These are phyloP conservation scores for Meriones psammophilus DNA, from an alignment of 2,797 vertebrate species.

Conservation along the genomic window DNA sequence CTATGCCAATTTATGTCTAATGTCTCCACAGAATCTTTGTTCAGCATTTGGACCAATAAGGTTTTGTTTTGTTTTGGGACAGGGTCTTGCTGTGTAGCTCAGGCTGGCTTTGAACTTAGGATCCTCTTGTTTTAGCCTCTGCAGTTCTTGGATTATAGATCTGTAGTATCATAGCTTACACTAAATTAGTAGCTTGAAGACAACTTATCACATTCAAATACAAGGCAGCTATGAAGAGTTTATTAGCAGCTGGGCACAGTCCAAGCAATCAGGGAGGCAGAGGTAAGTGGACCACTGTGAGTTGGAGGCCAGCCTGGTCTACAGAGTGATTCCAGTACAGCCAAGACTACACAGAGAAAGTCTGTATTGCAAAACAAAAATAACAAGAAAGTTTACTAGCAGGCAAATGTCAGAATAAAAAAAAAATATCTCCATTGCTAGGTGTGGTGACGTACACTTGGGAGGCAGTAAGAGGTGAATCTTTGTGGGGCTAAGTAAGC, in stretches of 20 bases:
- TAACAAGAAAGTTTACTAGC: constrained; percentile 17
- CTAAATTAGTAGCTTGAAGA: background rate
- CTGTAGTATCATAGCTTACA: background rate
- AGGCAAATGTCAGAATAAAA: constrained; percentile 28
- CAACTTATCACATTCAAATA: constrained; percentile 20
- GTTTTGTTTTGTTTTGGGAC: background rate
- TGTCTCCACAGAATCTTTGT: background rate
- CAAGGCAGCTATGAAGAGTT: background rate
- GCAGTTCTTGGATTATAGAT: background rate
- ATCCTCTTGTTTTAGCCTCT: background rate
- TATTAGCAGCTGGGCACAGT: background rate
- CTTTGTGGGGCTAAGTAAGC: background rate
- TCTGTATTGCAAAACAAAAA: too few species aligned
- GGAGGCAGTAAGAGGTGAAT: background rate
- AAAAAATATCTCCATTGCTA: background rate
- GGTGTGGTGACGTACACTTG: background rate
- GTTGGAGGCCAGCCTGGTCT: background rate
- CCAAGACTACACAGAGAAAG: background rate
- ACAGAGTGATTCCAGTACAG: background rate
- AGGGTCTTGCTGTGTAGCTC: background rate
- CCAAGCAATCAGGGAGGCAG: background rate
- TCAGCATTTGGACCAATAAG: background rate
- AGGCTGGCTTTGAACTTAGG: background rate
- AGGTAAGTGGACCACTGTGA: background rate
- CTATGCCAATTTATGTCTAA: background rate